These are phyloP conservation scores for Pipa parva DNA, from an alignment of 2,113 vertebrate genomes.

Conservation along the genomic window DNA sequence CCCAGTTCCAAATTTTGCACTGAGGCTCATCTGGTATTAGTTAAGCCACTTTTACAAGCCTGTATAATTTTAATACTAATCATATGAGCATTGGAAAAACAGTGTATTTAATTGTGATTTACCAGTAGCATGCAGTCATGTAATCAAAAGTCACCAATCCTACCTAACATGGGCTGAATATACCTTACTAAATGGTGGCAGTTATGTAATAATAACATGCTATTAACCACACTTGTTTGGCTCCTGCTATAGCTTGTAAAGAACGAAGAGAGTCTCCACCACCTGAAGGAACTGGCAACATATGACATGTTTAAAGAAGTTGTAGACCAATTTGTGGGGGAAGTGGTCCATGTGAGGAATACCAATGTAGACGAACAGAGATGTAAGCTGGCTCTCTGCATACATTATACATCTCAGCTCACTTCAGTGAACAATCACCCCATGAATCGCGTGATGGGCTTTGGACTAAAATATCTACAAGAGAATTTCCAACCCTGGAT, in stretches of 20 bases:
- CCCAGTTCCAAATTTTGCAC: too few relatives aligned
- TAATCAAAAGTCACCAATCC: too few relatives aligned
- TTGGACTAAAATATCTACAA: constrained; percentile 70
- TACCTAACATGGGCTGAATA: too few relatives aligned
- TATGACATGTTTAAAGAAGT: constrained; percentile 62
- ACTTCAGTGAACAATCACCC: constrained; percentile 61
- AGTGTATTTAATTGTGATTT: too few relatives aligned
- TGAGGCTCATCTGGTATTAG: too few relatives aligned
- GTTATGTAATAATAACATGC: too few relatives aligned
- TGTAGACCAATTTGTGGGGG: constrained; percentile 50
- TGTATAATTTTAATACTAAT: too few relatives aligned
- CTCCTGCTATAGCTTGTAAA: constrained; percentile 55
- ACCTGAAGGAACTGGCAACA: constrained; percentile 43
- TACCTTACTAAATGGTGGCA: too few relatives aligned
- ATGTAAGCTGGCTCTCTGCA: constrained; percentile 63
- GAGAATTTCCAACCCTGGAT: constrained; percentile 69
- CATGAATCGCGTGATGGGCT: constrained; percentile 62
- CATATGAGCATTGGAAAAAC: too few relatives aligned
- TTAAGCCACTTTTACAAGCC: too few relatives aligned
- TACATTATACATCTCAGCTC: constrained; percentile 69
- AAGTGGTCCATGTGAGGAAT: constrained; percentile 24
- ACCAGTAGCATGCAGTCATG: too few relatives aligned
- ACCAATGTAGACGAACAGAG: constrained; percentile 36
- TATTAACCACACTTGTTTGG: not conserved
- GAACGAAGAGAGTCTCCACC: constrained; percentile 27